Conservation (phyloP, 2,797 vertebrate genomes). For the Podarcis siculus region DNA sequence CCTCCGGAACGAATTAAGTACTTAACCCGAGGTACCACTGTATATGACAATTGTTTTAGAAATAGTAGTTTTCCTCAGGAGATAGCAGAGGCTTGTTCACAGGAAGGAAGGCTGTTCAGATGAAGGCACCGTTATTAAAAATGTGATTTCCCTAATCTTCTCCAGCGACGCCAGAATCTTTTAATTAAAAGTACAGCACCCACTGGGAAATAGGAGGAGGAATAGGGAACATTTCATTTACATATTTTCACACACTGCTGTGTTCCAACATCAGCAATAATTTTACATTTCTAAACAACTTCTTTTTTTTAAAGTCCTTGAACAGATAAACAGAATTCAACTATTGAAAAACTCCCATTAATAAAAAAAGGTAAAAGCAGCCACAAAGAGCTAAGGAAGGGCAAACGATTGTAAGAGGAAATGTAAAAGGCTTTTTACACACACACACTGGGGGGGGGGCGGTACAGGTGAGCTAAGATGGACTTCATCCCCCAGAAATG, state of each 20-base stretch:
- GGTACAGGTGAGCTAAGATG: background rate
- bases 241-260: background rate
- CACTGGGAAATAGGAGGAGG: slow-evolving; percentile 45
- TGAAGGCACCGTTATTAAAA: slow-evolving; percentile 40
- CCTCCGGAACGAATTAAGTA: too few relatives aligned
- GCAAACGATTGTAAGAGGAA: background rate
- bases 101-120: background rate
- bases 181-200: slow-evolving; percentile 67
- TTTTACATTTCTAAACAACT: background rate
- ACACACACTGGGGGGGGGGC: too few relatives aligned
- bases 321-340: background rate
- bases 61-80: background rate
- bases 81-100: background rate
- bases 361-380: background rate
- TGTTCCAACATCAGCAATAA: slow-evolving; percentile 30
- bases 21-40: too few relatives aligned
- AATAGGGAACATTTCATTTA: slow-evolving; percentile 32
- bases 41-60: background rate
- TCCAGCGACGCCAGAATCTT: slow-evolving; percentile 53
- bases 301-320: background rate
- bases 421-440: background rate
- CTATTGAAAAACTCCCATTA: background rate
- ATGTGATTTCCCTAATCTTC: slow-evolving; percentile 56
- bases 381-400: background rate
- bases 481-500: too few relatives aligned